Conservation (phyloP, 2,797 vertebrate species). For the Prionace glauca region DNA sequence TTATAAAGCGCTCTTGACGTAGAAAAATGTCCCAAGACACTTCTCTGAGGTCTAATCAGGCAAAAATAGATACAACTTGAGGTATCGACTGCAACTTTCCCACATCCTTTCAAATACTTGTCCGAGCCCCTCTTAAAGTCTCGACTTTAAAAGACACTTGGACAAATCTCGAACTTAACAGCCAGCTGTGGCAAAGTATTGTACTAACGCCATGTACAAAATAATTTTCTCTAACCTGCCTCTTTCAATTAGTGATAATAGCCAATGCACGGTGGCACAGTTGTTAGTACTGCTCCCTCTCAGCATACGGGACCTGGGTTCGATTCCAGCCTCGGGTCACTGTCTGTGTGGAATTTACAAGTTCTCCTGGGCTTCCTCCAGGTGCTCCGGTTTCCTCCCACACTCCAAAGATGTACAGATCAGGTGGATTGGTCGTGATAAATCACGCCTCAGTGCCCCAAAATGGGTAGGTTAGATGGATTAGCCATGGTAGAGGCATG, state of each 20-base stretch:
- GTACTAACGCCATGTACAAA: neutral
- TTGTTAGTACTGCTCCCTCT: too few relatives aligned
- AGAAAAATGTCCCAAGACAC: neutral
- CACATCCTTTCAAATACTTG: neutral
- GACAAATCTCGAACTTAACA: too few relatives aligned
- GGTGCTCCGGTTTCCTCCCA: too few relatives aligned
- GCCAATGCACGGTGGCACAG: neutral
- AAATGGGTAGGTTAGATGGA: too few relatives aligned
- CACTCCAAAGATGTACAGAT: too few relatives aligned
- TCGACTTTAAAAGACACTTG: neutral
- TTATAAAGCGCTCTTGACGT: neutral
- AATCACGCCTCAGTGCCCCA: too few relatives aligned
- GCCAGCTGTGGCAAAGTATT: neutral
- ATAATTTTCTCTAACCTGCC: neutral
- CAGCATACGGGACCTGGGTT: too few relatives aligned
- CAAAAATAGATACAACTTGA: neutral
- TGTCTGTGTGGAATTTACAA: too few relatives aligned
- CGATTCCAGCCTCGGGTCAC: too few relatives aligned
- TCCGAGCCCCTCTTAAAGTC: neutral
- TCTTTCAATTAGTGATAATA: neutral
- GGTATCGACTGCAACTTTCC: neutral
- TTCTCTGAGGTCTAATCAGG: neutral
- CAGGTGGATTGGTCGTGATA: too few relatives aligned
- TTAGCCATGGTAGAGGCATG: too few relatives aligned
- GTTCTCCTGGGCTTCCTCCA: too few relatives aligned